Evolutionary conservation across 1,140 invertebrate genomes (phyloP).

Genomic region (Procambarus clarkii): DNA sequence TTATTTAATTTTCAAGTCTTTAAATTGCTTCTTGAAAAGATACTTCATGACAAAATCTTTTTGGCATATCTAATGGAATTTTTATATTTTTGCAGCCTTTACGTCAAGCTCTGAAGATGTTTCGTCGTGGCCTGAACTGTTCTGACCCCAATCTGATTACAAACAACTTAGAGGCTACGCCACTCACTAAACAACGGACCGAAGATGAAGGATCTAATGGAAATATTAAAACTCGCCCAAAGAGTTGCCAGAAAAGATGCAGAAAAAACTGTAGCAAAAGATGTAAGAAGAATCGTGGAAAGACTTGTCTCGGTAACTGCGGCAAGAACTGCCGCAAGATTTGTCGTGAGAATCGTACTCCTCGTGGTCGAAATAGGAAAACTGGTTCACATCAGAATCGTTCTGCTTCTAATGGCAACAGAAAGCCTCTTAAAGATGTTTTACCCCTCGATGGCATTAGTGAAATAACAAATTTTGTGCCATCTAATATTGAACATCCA

Average conservation of each 20-base stretch:
- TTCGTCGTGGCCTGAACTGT: constrained; percentile 63
- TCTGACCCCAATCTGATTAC: constrained; percentile 64
- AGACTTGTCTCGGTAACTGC: background rate
- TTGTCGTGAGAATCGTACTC: background rate
- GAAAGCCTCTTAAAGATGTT: background rate
- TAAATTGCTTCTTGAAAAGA: no score
- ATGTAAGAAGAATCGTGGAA: background rate
- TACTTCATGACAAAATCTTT: no score
- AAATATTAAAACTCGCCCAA: background rate
- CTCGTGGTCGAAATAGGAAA: constrained; percentile 10
- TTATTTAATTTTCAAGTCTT: no score
- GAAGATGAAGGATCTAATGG: no score
- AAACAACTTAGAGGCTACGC: constrained; percentile 37
- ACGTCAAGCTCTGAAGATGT: constrained; percentile 55
- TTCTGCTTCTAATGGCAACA: no score
- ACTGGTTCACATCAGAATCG: background rate
- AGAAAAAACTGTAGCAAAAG: constrained; percentile 29
- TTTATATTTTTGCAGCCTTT: constrained; percentile 42
- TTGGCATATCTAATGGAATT: background rate
- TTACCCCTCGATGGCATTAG: background rate
- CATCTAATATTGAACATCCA: constrained; percentile 22
- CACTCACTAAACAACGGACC: constrained; percentile 1
- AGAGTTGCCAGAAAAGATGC: background rate
- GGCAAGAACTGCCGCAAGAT: constrained; percentile 23
- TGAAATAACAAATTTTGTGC: constrained; percentile 38